Conservation (phyloP, 1,140 invertebrate species). For the Arctopsyche grandis region DNA sequence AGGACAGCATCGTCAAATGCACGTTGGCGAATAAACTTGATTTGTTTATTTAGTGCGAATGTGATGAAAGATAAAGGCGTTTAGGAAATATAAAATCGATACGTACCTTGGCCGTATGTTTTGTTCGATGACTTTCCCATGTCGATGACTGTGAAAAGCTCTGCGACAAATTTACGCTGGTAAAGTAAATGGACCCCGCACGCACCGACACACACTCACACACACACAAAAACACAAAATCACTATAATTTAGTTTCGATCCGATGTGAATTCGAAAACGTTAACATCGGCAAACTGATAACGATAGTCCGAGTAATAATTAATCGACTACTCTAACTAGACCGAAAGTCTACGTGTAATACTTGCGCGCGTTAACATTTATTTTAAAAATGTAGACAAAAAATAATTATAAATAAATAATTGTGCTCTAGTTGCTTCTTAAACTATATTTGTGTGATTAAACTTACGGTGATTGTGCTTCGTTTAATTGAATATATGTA, state of each 20-base stretch:
- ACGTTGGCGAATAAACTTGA: too few species aligned
- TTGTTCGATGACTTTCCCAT: slow-evolving; percentile 68
- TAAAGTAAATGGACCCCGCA: neutral
- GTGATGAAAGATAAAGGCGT: neutral
- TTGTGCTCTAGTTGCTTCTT: slow-evolving; percentile 10
- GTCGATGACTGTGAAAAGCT: slow-evolving; percentile 56
- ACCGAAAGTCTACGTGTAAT: too few species aligned
- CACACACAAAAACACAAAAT: too few species aligned
- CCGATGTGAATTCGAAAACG: neutral
- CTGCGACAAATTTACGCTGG: neutral
- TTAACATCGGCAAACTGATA: too few species aligned
- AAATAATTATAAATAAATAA: neutral
- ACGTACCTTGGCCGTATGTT: slow-evolving; percentile 68
- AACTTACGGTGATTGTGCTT: slow-evolving; percentile 24
- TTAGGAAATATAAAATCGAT: slow-evolving; percentile 22
- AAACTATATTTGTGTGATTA: neutral
- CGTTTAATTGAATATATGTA: neutral
- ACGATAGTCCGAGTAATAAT: too few species aligned
- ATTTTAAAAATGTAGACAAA: neutral
- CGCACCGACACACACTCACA: too few species aligned
- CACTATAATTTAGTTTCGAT: neutral
- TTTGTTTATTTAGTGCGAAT: too few species aligned
- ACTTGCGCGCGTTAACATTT: too few species aligned
- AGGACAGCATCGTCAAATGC: too few species aligned
- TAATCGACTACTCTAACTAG: too few species aligned